Evolutionary conservation across 1,140 invertebrate species (phyloP), one percentile per base, ranked within the genome.

Genomic region (Aphidius gifuensis): DNA sequence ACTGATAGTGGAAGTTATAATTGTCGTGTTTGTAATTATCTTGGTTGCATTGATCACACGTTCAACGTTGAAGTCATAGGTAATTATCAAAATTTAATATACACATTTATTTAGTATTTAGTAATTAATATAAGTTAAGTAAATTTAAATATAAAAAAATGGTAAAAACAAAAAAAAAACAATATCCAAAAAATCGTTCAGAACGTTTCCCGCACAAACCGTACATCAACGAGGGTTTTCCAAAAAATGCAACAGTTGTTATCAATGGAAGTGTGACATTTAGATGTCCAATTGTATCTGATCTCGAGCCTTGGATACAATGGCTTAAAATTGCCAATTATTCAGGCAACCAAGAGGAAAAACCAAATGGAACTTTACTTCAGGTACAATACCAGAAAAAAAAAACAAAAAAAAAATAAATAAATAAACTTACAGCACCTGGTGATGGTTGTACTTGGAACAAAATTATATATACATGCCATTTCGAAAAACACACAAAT

Each of bases 1-100:
- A 80, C 86, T 9, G 94, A 96, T 69, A 86, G 85, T 49, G 93
- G 92, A 23, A 90, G 91, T 68, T 97, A 96, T 73, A 94, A 89
- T 0, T 97, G 94, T 71, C 80, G 88, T 39, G 88, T 93, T 6
- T 91, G 88, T 79, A 97, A 96, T 73, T 71, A 80, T 6, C 71
- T 88, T 16, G 92, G 88, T 6, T 92, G 91, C 70, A 88, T 94
- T 55, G 84, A 89, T 46, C 88, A 88, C 71, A 90, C 87, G 1
- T 91, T 85, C 70, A 84, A 82, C 63, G 81, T 94, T 6, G 85
- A 89, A 60, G 85, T 94, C 55, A 82, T 89, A 66, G 90, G 92
- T 93, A 81, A 32, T 32, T 32, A 32, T 32, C 23, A 32, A 86
- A 84, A 79, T 66, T 38, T 44, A 39, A 50, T 16, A 50, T 6